These are phyloP conservation scores for Molorchus minor DNA, from an alignment of 2,888 invertebrate species.

Conservation along the genomic window DNA sequence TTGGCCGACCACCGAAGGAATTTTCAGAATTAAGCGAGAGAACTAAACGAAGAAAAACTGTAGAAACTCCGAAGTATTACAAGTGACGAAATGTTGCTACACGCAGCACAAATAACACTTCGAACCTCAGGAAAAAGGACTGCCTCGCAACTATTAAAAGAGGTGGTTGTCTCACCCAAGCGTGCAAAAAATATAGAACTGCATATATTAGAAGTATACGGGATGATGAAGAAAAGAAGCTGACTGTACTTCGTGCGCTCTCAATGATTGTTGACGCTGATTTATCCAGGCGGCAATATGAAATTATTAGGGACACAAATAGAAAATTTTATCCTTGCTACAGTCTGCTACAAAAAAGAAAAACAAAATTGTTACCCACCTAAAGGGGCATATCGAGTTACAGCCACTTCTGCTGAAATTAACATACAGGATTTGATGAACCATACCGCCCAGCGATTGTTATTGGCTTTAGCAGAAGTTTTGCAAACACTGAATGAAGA, in stretches of 20 bases:
- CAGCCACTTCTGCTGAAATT: conserved; percentile 18
- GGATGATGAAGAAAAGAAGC: not conserved
- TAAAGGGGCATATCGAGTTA: conserved; percentile 13
- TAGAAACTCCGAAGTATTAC: not conserved
- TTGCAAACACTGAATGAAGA: conserved; percentile 3
- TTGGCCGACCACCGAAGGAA: not conserved
- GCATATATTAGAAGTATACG: too few relatives aligned
- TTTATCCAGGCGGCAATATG: conserved; percentile 23
- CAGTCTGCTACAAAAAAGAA: conserved; percentile 18
- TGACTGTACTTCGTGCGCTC: conserved; percentile 21
- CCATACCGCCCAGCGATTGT: conserved; percentile 18
- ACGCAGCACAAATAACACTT: not conserved
- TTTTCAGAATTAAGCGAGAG: conserved; percentile 1
- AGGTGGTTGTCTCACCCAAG: conserved; percentile 3
- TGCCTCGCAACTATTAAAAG: conserved; percentile 16
- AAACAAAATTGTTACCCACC: conserved; percentile 22
- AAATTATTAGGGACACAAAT: conserved; percentile 11
- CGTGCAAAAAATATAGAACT: too few relatives aligned
- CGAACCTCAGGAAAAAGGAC: conserved; percentile 2
- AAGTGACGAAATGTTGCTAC: not conserved
- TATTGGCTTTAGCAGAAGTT: conserved; percentile 17
- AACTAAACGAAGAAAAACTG: conserved; percentile 12
- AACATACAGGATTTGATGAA: conserved; percentile 17
- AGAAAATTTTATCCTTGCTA: conserved; percentile 23
- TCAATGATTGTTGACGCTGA: conserved; percentile 27